phyloP scores from a whole-genome alignment of 2,113 vertebrate genomes.

The Capra hircus region DNA sequence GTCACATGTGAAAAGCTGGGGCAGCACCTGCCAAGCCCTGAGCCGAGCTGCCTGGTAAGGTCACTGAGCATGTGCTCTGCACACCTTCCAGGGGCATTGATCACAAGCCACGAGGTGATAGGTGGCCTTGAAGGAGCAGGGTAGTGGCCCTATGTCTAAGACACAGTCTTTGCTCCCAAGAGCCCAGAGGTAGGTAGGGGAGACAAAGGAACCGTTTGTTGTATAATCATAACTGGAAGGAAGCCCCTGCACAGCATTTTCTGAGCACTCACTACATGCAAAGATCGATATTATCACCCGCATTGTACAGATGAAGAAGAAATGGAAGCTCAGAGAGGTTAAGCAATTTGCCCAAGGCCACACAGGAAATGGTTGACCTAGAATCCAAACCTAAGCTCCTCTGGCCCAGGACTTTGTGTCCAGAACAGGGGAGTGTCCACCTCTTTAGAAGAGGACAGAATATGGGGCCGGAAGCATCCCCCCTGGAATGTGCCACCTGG shows the following conservation, averaged over 20 bases:
- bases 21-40: too few relatives aligned
- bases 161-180: background rate
- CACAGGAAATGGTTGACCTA: fast-evolving
- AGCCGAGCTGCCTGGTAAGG: background rate
- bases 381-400: background rate
- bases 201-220: fast-evolving
- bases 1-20: background rate
- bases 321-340: background rate
- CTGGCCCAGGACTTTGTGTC: background rate
- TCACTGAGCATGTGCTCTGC: background rate
- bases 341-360: background rate
- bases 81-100: background rate
- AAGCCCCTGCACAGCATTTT: too few relatives aligned
- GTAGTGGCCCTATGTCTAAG: background rate
- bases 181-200: fast-evolving
- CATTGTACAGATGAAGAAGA: background rate
- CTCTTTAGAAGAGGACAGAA: background rate
- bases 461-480: background rate
- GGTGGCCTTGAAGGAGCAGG: background rate
- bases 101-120: background rate
- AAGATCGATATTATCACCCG: fast-evolving
- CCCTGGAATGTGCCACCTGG: background rate
- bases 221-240: fast-evolving
- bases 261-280: fast-evolving
- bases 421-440: fast-evolving